phyloP scores from a whole-genome alignment of 2,113 vertebrate species.

The Damaliscus lunatus region DNA sequence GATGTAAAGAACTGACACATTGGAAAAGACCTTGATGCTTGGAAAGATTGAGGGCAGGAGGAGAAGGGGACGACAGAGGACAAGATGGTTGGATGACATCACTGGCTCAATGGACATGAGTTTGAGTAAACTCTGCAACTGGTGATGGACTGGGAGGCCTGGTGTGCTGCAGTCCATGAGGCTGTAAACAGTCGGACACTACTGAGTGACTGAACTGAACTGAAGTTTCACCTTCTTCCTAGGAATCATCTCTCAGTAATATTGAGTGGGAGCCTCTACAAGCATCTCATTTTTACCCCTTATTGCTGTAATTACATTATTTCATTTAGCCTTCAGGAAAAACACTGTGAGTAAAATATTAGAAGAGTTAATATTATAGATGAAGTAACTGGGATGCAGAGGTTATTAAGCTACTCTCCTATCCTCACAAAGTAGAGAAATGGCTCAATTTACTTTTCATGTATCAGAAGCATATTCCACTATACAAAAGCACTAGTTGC shows the following conservation, averaged over 20 bases:
- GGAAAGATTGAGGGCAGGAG: not conserved
- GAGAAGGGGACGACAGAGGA: not conserved
- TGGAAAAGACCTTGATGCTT: not conserved
- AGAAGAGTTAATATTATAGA: not conserved
- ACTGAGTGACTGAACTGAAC: not conserved
- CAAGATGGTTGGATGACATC: not conserved
- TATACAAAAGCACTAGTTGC: not conserved
- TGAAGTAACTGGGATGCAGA: not conserved
- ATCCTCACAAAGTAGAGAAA: not conserved
- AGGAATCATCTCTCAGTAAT: not conserved
- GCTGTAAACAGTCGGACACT: fast-evolving
- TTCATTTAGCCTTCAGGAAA: not conserved
- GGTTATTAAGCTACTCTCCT: not conserved
- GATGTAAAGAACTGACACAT: not conserved
- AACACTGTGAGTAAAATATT: not conserved
- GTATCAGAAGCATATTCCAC: not conserved
- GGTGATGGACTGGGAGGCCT: not conserved
- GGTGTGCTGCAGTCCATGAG: not conserved
- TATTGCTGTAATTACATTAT: not conserved
- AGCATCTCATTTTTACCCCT: not conserved
- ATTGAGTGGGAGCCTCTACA: not conserved
- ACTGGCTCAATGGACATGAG: not conserved
- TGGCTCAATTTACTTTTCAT: not conserved
- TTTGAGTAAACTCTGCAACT: not conserved
- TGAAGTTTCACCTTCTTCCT: not conserved